Base-by-base conservation (phyloP, 2,888 invertebrate species). In the Hesperia comma region DNA sequence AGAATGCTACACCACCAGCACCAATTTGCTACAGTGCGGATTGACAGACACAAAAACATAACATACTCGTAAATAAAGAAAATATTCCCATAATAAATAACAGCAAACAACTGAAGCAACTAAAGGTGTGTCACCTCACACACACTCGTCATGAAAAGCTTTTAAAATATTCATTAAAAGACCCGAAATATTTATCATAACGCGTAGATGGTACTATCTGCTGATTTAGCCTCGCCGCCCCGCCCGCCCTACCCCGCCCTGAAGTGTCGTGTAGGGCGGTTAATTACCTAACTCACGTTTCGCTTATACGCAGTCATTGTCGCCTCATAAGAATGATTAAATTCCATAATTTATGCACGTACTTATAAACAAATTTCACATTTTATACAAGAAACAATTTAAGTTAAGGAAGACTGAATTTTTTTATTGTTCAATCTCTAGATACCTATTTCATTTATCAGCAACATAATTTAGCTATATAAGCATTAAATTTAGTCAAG, bases 141-240 rank as follows among this genome's bases (percentile, higher is more conserved):
- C 43, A 26, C 26, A n/a, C n/a, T n/a, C n/a, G n/a, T 37, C 8
- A 53, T 53, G 63, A 37, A 56, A 63, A 54, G 40, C 63, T 56
- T 56, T 51, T 64, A 51, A 64, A 57, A 57, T 64, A 64, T 64
- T 64, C 37, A 64, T 57, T 51, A 64, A 19, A 32, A 57, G 49
- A 19, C 46, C 19, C 63, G 17, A 56, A 63, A 63, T 63, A 56
- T 55, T 63, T 63, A 63, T 63, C 63, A 63, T 63, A 63, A n/a
- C 57, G 8, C 57, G 56, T 49, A 56, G 54, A 55, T 56, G 46
- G 6, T n/a, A 33, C 46, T 63, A 56, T 55, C 63, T 63, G 62
- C n/a, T 54, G 54, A 56, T 8, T 41, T 55, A 46, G 40, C 33
- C 54, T 10, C 37, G 37, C 17, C 62, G 62, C 26, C 26, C 26